Percentiles rank a stretch among this genome's conserved stretches.
Evolutionary conservation across 2,888 invertebrate genomes (phyloP).

Genomic region (Octonoba sinensis): DNA sequence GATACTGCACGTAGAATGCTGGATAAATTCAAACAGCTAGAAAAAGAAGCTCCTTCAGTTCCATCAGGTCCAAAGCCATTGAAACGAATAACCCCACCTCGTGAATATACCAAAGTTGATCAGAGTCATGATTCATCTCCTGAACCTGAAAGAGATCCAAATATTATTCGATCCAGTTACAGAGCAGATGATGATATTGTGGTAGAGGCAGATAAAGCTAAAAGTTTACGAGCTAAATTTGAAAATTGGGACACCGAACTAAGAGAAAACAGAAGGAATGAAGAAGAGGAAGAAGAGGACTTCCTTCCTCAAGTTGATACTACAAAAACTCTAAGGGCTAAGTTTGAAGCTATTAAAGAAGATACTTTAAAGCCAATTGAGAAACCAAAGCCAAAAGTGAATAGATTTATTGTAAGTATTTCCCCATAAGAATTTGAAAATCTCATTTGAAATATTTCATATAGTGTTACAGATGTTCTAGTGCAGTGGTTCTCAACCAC

Average conservation of each 20-base stretch:
- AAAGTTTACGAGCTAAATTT: constrained; percentile 86
- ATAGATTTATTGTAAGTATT: constrained; percentile 89
- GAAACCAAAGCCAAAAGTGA: constrained; percentile 79
- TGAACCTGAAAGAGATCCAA: constrained; percentile 67
- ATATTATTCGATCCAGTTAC: constrained; percentile 67
- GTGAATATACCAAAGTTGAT: constrained; percentile 75
- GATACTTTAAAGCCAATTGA: constrained; percentile 72
- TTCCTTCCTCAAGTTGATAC: constrained; percentile 77
- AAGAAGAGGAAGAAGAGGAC: constrained; percentile 69
- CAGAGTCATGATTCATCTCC: constrained; percentile 61
- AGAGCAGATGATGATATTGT: constrained; percentile 80
- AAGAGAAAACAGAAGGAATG: constrained; percentile 66
- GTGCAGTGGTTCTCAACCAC: too few relatives aligned
- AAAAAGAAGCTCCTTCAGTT: constrained; percentile 76
- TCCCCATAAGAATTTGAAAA: background rate
- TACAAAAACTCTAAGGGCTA: constrained; percentile 84
- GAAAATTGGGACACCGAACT: constrained; percentile 79
- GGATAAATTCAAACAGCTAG: constrained; percentile 89
- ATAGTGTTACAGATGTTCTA: too few relatives aligned
- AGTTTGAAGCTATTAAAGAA: constrained; percentile 86
- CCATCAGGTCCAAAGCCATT: constrained; percentile 80
- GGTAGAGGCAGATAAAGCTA: constrained; percentile 82
- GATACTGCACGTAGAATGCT: constrained; percentile 90
- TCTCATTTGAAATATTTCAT: background rate
- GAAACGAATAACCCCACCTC: constrained; percentile 91